Conservation (phyloP, 1,140 invertebrate species). For the Drosophila bipectinata region DNA sequence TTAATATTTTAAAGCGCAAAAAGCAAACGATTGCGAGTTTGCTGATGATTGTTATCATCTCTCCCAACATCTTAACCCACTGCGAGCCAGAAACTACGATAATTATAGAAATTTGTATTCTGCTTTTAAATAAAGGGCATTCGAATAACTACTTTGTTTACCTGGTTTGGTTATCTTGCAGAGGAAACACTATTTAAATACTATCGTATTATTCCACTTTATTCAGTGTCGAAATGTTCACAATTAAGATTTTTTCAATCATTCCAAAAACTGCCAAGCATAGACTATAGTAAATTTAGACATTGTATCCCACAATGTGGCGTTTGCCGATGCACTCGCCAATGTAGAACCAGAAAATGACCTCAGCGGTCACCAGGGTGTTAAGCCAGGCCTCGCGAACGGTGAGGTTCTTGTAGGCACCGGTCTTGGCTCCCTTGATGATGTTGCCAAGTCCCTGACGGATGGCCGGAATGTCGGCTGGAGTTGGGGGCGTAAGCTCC, state of each 20-base stretch:
- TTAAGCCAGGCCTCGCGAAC: slow-evolving; percentile 96
- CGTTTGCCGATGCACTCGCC: slow-evolving; percentile 98
- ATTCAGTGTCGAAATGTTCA: slow-evolving; percentile 42
- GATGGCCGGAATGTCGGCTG: slow-evolving; percentile 93
- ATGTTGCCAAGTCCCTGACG: slow-evolving; percentile 90
- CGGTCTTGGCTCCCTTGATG: slow-evolving; percentile 88
- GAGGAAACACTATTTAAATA: not conserved
- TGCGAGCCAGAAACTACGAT: too few relatives aligned
- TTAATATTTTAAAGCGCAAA: too few relatives aligned
- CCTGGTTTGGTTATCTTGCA: not conserved
- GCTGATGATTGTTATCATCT: too few relatives aligned
- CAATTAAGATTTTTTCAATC: slow-evolving; percentile 24
- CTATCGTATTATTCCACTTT: slow-evolving; percentile 42
- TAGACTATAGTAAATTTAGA: slow-evolving; percentile 85
- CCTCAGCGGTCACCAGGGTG: slow-evolving; percentile 93
- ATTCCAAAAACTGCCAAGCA: slow-evolving; percentile 14
- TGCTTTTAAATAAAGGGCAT: too few relatives aligned
- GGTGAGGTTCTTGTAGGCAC: slow-evolving; percentile 92
- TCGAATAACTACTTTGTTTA: too few relatives aligned
- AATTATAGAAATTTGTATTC: too few relatives aligned
- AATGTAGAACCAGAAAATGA: slow-evolving; percentile 97
- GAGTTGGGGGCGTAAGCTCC: slow-evolving; percentile 94
- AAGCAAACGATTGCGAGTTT: too few relatives aligned
- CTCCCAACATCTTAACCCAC: too few relatives aligned
- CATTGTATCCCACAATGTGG: slow-evolving; percentile 94